A percentile compares a stretch with the other conserved stretches of the same genome.
phyloP scores from a whole-genome alignment of 1,140 invertebrate species.

The Meteorus sp. region DNA sequence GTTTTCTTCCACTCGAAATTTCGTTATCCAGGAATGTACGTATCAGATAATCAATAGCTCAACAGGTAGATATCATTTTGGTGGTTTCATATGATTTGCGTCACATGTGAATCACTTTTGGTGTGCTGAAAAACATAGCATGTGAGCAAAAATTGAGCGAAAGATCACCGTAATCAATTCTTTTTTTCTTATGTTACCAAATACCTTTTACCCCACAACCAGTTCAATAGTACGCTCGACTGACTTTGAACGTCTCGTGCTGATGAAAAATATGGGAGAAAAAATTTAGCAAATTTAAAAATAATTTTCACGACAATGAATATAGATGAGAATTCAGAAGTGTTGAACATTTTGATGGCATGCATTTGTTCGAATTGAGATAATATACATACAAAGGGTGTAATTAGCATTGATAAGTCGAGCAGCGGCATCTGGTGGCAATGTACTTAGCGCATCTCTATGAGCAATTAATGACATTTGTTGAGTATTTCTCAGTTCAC shows the following conservation, averaged over 20 bases:
- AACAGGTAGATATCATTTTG: no score
- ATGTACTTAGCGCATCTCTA: constrained; percentile 67
- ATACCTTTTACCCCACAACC: constrained; percentile 71
- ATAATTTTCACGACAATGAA: neutral
- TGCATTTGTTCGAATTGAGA: constrained; percentile 15
- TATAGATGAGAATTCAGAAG: constrained; percentile 23
- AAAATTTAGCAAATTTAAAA: constrained; percentile 11
- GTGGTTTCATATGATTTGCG: neutral
- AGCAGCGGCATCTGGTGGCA: constrained; percentile 68
- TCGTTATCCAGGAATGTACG: no score
- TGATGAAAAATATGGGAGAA: constrained; percentile 54
- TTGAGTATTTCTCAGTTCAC: constrained; percentile 70
- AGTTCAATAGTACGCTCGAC: constrained; percentile 75
- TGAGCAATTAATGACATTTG: constrained; percentile 72
- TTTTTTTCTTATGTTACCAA: neutral
- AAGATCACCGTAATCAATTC: neutral
- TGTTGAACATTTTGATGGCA: constrained; percentile 27
- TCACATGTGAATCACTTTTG: neutral
- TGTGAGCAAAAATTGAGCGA: neutral
- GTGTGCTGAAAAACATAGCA: neutral
- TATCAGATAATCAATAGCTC: no score
- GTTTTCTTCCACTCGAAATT: no score
- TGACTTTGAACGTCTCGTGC: constrained; percentile 76
- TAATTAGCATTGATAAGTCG: constrained; percentile 71
- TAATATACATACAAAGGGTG: constrained; percentile 68